Conservation (phyloP, 53 echinoderm and acorn worm species). For the Zoroaster sp. region DNA sequence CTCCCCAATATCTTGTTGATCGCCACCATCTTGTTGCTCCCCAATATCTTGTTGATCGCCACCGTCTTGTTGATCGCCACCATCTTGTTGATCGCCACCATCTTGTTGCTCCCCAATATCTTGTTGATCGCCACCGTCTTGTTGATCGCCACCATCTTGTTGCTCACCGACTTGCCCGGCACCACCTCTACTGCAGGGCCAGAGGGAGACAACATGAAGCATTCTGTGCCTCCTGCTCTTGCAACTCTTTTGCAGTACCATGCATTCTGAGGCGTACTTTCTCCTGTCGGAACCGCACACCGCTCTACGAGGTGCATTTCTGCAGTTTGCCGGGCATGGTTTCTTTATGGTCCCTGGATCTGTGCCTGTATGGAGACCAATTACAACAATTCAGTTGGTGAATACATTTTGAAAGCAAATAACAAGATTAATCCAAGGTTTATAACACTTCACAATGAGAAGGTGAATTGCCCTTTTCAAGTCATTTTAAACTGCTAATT, state of each 20-base stretch:
- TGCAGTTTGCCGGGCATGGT: conserved; percentile 1
- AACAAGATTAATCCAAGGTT: no score
- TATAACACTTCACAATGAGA: no score
- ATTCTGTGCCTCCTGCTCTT: not conserved
- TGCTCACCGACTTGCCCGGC: not conserved
- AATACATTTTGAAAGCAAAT: no score
- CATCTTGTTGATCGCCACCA: not conserved
- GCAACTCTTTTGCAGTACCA: conserved; percentile 1
- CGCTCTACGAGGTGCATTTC: not conserved
- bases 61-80: not conserved
- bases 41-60: not conserved
- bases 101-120: not conserved
- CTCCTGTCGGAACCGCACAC: conserved; percentile 34
- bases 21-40: not conserved
- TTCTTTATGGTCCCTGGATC: not conserved
- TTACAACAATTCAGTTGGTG: no score
- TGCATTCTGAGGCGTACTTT: conserved; percentile 16
- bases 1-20: not conserved
- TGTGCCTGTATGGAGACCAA: not conserved
- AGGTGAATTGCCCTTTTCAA: no score
- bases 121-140: not conserved
- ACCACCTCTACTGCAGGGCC: not conserved
- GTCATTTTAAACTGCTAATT: no score
- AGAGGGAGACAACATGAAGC: not conserved
- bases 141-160: not conserved